phyloP scores from a whole-genome alignment of 2,888 invertebrate species.

The Limnephilus lunatus region DNA sequence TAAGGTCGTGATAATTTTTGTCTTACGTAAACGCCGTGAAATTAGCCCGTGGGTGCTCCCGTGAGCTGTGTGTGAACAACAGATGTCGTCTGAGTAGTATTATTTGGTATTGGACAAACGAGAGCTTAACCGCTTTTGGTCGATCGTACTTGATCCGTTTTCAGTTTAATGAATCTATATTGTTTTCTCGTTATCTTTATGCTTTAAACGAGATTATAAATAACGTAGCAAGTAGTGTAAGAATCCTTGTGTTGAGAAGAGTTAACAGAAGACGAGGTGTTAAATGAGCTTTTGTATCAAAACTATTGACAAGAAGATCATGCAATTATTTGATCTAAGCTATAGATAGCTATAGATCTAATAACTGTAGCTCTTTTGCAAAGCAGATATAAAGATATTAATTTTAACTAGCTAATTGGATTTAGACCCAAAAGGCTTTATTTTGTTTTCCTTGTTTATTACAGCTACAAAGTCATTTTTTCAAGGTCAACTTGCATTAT shows the following conservation, averaged over 20 bases:
- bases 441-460: background rate
- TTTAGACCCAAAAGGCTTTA: background rate
- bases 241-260: background rate
- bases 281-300: background rate
- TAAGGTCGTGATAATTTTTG: conserved; percentile 19
- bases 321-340: background rate
- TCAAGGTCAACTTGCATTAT: background rate
- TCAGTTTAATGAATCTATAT: background rate
- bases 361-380: too few species aligned
- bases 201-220: background rate
- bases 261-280: background rate
- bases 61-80: conserved; percentile 9
- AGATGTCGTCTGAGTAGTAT: background rate
- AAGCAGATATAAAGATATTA: background rate
- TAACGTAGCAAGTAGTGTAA: background rate
- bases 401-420: background rate
- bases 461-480: background rate
- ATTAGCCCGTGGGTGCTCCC: conserved; percentile 44
- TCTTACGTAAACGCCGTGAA: conserved; percentile 45
- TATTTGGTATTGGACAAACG: background rate
- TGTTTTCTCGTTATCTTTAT: conserved; percentile 13
- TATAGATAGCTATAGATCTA: too few species aligned
- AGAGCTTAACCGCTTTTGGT: conserved; percentile 13
- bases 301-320: background rate
- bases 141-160: background rate